A percentile compares a stretch with the other conserved stretches of the same genome.
phyloP scores from a whole-genome alignment of 2,797 vertebrate genomes.

The Thamnophis elegans region DNA sequence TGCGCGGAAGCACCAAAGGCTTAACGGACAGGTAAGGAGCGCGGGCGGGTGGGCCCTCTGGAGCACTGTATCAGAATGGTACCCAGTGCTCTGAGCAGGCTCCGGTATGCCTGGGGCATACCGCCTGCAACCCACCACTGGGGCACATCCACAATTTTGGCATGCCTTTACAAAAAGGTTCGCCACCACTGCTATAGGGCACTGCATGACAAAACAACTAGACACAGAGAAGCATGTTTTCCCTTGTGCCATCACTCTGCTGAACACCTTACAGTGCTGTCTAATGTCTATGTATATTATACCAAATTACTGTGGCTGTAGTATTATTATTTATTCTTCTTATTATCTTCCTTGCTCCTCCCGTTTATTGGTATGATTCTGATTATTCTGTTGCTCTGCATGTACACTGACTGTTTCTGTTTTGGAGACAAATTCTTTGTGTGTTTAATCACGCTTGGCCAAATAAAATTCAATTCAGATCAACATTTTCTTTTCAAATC shows the following conservation, averaged over 20 bases:
- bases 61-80: too few relatives aligned
- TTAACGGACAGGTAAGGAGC: too few relatives aligned
- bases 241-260: neutral
- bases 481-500: neutral
- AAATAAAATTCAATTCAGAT: neutral
- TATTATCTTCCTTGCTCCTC: neutral
- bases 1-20: too few relatives aligned
- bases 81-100: too few relatives aligned
- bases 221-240: neutral
- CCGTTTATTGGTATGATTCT: neutral
- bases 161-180: too few relatives aligned
- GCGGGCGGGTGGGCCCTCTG: too few relatives aligned
- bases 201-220: neutral
- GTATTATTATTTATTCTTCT: neutral
- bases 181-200: neutral
- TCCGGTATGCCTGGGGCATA: too few relatives aligned
- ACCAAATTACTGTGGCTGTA: neutral
- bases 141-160: too few relatives aligned
- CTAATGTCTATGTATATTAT: neutral
- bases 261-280: neutral
- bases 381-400: neutral
- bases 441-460: neutral
- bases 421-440: neutral
- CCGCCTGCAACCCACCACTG: too few relatives aligned
- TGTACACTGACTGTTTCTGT: neutral